Percentiles rank a stretch among this genome's conserved stretches.
These are phyloP conservation scores for Chlorodrepanis virens DNA, from an alignment of 2,113 vertebrate genomes.

Conservation along the genomic window DNA sequence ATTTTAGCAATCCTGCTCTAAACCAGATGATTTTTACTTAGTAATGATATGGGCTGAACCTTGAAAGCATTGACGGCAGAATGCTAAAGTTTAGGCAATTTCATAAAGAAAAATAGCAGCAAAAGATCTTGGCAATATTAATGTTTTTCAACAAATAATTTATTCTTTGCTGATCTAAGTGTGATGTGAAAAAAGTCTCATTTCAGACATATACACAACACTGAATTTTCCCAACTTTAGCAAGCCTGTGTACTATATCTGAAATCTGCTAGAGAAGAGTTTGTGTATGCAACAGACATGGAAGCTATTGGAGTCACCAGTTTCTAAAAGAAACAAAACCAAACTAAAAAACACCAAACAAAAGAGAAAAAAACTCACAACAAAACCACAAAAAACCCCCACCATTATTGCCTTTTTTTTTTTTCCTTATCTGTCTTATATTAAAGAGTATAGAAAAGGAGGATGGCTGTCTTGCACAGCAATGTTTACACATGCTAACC, in stretches of 20 bases:
- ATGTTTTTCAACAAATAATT: not conserved
- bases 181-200: not conserved
- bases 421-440: not conserved
- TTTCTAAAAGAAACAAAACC: not conserved
- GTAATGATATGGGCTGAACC: not conserved
- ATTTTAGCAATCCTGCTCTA: not conserved
- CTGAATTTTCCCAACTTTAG: not conserved
- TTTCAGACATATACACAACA: not conserved
- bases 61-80: not conserved
- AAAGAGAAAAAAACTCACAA: rapidly evolving
- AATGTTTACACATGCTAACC: not conserved
- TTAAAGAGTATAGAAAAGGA: not conserved
- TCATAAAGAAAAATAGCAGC: not conserved
- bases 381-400: rapidly evolving
- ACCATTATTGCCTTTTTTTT: too few species aligned
- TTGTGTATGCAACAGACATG: not conserved
- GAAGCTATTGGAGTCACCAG: not conserved
- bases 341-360: not conserved
- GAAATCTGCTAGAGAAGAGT: not conserved
- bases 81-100: not conserved
- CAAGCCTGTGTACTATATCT: not conserved
- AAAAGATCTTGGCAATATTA: not conserved
- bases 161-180: not conserved
- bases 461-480: not conserved
- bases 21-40: not conserved